phyloP scores from a whole-genome alignment of 2,888 invertebrate genomes.

The Philonicus albiceps region DNA sequence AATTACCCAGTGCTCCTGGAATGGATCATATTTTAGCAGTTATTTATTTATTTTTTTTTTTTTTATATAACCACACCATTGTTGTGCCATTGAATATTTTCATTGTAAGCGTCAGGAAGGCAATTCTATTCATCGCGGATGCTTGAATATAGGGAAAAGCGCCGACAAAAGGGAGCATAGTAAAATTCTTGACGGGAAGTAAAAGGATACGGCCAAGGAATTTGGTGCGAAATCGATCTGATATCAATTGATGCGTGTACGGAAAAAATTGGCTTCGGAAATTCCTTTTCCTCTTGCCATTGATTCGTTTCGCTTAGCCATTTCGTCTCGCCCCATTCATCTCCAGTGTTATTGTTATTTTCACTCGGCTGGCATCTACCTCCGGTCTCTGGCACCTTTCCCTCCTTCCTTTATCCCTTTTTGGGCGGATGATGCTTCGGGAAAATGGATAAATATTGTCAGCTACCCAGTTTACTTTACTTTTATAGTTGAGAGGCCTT shows the following conservation, averaged over 20 bases:
- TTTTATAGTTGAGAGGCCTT: constrained; percentile 35
- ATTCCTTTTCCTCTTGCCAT: constrained; percentile 36
- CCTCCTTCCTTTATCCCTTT: background rate
- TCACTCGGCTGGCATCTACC: constrained; percentile 35
- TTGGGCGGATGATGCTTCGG: constrained; percentile 10
- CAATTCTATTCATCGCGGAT: background rate
- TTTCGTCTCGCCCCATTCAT: constrained; percentile 41
- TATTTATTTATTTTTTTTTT: background rate
- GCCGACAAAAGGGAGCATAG: constrained; percentile 14
- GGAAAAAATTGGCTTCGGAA: constrained; percentile 44
- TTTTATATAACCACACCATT: background rate
- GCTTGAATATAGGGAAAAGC: background rate
- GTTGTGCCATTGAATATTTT: background rate
- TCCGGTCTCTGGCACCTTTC: constrained; percentile 31
- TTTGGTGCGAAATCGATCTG: constrained; percentile 46
- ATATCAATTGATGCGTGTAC: constrained; percentile 45
- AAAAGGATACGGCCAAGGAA: constrained; percentile 36
- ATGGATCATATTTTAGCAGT: background rate
- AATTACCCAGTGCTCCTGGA: background rate
- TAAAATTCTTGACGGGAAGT: constrained; percentile 28
- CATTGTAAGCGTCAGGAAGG: background rate
- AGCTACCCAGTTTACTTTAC: constrained; percentile 41
- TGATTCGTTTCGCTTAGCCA: constrained; percentile 26
- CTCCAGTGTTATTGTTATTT: constrained; percentile 39
- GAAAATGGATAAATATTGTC: constrained; percentile 40